Conservation (phyloP, 2,113 vertebrate genomes). For the Pseudopipra pipra region DNA sequence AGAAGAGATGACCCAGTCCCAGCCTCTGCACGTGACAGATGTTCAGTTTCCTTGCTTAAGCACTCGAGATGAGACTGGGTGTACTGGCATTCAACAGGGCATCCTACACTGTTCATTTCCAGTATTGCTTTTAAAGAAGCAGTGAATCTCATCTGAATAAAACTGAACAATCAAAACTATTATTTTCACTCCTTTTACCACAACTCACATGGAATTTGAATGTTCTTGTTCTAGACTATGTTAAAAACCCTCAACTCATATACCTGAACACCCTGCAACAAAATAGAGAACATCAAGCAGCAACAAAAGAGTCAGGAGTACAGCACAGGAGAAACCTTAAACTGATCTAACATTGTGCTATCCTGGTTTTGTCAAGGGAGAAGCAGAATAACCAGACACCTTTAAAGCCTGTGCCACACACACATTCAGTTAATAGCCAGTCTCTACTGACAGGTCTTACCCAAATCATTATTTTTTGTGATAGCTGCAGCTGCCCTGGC, state of each 20-base stretch:
- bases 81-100: neutral
- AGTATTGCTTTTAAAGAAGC: neutral
- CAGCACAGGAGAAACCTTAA: neutral
- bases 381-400: neutral
- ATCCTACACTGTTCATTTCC: neutral
- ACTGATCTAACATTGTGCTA: neutral
- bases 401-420: neutral
- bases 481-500: constrained; percentile 91
- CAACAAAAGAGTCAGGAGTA: neutral
- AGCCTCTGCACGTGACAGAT: neutral
- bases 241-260: neutral
- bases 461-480: constrained; percentile 98
- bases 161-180: neutral
- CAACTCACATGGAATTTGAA: neutral
- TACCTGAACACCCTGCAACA: neutral
- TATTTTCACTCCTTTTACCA: neutral
- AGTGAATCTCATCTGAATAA: neutral
- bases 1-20: neutral
- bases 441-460: constrained; percentile 70
- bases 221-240: neutral
- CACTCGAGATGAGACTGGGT: neutral
- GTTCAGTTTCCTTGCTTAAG: neutral
- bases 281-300: neutral
- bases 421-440: neutral
- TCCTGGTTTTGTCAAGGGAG: neutral